Percentiles rank a stretch among this genome's conserved stretches.
phyloP scores from a whole-genome alignment of 1,140 invertebrate species.

The Papilio aristodemus region DNA sequence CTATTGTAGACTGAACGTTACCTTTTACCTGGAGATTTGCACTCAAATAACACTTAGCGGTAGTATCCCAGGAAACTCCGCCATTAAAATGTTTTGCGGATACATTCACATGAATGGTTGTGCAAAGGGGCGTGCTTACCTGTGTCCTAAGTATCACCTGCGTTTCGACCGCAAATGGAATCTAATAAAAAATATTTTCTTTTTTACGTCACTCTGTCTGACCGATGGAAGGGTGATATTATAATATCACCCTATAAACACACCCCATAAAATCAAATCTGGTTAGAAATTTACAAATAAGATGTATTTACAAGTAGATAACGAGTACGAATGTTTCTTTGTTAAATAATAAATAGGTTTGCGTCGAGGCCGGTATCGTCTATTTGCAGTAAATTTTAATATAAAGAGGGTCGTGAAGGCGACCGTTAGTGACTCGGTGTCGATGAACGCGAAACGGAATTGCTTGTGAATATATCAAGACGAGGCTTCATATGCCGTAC shows the following conservation, averaged over 20 bases:
- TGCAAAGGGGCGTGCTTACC: not conserved
- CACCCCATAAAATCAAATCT: no score
- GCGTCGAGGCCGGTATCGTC: not conserved
- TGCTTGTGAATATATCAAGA: slow-evolving; percentile 26
- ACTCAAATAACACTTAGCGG: slow-evolving; percentile 4
- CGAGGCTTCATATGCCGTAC: not conserved
- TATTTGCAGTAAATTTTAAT: slow-evolving; percentile 31
- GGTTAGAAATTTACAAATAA: no score
- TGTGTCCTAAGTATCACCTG: not conserved
- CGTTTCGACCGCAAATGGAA: not conserved
- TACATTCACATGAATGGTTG: not conserved
- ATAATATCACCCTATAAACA: no score
- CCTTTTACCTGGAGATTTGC: slow-evolving; percentile 19
- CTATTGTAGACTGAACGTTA: not conserved
- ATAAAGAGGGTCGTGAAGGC: slow-evolving; percentile 1
- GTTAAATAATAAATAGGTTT: slow-evolving; percentile 26
- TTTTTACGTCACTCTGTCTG: no score
- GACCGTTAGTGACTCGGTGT: slow-evolving; percentile 16
- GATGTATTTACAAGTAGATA: not conserved
- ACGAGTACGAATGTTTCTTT: not conserved
- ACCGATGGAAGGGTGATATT: no score
- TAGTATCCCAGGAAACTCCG: not conserved
- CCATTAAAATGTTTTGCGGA: not conserved
- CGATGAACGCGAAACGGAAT: not conserved
- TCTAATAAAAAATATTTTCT: not conserved